Conservation (phyloP, 2,888 invertebrate species). For the Agrilus cyanescens region DNA sequence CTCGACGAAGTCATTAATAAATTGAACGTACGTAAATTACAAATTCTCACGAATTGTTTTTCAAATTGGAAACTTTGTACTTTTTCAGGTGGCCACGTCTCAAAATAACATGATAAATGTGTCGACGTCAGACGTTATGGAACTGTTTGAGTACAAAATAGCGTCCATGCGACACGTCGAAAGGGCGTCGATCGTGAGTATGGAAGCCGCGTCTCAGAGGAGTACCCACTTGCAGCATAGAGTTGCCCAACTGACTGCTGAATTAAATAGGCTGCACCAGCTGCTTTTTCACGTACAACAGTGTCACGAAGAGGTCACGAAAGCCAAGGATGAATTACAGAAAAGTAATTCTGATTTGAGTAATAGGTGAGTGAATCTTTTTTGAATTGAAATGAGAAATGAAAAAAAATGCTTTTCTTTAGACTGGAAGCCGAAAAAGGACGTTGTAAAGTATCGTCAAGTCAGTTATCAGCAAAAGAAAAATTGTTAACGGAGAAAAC, state of each 20-base stretch:
- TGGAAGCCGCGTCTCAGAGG: constrained; percentile 41
- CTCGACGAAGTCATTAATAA: constrained; percentile 24
- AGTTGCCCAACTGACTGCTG: constrained; percentile 37
- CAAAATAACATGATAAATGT: constrained; percentile 44
- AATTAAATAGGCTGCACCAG: constrained; percentile 38
- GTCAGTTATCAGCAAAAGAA: constrained; percentile 19
- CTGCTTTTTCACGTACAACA: constrained; percentile 40
- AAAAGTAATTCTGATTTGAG: not conserved
- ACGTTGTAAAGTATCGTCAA: constrained; percentile 15
- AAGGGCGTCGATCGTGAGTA: constrained; percentile 36
- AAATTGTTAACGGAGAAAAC: constrained; percentile 19
- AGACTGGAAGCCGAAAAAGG: constrained; percentile 22
- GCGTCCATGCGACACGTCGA: constrained; percentile 42
- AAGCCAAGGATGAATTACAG: constrained; percentile 9
- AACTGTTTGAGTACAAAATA: constrained; percentile 59
- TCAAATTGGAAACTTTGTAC: not conserved
- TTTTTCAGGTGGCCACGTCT: constrained; percentile 31
- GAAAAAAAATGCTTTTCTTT: constrained; percentile 1
- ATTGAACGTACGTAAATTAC: constrained; percentile 14
- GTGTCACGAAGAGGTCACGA: constrained; percentile 35
- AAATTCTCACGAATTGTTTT: not conserved
- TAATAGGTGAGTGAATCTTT: not conserved
- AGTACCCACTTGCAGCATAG: constrained; percentile 40
- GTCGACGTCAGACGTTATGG: constrained; percentile 57
- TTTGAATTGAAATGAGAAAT: constrained; percentile 5